A percentile compares a stretch with the other conserved stretches of the same genome.
phyloP scores from a whole-genome alignment of 2,113 vertebrate species.

The Hepsetus odoe region DNA sequence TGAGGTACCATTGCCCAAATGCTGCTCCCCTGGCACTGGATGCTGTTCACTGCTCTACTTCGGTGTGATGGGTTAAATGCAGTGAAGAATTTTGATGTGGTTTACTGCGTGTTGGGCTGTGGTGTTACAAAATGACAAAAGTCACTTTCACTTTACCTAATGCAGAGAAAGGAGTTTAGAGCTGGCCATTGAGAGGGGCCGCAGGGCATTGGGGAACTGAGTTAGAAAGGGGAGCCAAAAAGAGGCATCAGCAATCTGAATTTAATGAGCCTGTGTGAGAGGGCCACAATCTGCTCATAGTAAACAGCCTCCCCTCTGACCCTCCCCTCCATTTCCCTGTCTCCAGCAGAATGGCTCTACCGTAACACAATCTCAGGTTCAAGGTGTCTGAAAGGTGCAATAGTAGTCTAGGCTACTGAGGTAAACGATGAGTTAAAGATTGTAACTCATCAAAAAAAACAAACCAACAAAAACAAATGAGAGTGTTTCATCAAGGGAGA shows the following conservation, averaged over 20 bases:
- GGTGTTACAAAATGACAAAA: too few species aligned
- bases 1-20: too few species aligned
- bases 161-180: neutral
- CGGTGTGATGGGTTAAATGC: too few species aligned
- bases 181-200: constrained; percentile 4
- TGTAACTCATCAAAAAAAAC: too few species aligned
- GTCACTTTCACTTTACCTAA: too few species aligned
- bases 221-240: neutral
- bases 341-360: constrained; percentile 1
- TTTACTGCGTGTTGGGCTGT: too few species aligned
- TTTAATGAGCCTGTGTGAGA: constrained; percentile 53
- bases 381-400: constrained; percentile 6
- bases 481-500: neutral
- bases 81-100: too few species aligned
- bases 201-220: constrained; percentile 20
- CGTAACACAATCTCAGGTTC: constrained; percentile 26
- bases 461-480: neutral
- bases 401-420: neutral
- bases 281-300: constrained; percentile 5
- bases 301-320: neutral
- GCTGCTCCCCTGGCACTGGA: too few species aligned
- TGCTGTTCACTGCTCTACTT: too few species aligned
- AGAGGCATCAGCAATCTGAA: constrained; percentile 34
- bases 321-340: neutral
- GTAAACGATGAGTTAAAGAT: too few species aligned